phyloP scores from a whole-genome alignment of 2,113 vertebrate species.

The Chascanopsetta lugubris region DNA sequence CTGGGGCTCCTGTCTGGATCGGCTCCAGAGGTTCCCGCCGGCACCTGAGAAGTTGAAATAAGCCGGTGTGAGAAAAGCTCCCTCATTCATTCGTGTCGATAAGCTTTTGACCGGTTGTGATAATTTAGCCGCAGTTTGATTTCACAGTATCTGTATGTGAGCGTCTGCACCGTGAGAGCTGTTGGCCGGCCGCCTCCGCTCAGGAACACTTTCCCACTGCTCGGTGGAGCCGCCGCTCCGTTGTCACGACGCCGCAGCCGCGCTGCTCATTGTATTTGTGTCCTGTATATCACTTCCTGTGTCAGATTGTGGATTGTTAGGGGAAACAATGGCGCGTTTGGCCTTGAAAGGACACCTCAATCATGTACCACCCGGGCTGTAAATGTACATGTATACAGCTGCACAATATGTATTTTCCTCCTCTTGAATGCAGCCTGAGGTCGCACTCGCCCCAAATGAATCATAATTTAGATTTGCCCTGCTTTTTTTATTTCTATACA shows the following conservation, averaged over 20 bases:
- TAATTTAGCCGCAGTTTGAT: neutral
- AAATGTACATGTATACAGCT: constrained; percentile 38
- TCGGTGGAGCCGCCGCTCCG: constrained; percentile 51
- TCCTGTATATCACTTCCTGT: constrained; percentile 77
- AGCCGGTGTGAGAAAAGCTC: neutral
- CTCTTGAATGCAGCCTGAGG: constrained; percentile 42
- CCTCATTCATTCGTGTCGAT: neutral
- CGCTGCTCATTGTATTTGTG: constrained; percentile 70
- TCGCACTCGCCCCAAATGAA: constrained; percentile 28
- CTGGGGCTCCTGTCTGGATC: constrained; percentile 2
- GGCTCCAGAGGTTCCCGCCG: neutral
- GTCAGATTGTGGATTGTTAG: constrained; percentile 73
- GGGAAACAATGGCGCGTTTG: constrained; percentile 69
- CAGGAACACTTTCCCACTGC: constrained; percentile 65
- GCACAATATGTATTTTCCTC: constrained; percentile 54
- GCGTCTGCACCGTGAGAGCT: constrained; percentile 7
- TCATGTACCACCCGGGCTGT: constrained; percentile 58
- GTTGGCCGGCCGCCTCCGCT: constrained; percentile 21
- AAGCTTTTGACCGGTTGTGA: neutral
- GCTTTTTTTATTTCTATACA: constrained; percentile 9
- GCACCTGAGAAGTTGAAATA: neutral
- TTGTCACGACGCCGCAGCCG: constrained; percentile 56
- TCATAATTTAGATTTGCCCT: constrained; percentile 46
- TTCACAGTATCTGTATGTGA: neutral
- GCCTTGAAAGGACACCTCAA: constrained; percentile 71